Conservation (phyloP, 2,888 invertebrate genomes). For the Limnephilus marmoratus region DNA sequence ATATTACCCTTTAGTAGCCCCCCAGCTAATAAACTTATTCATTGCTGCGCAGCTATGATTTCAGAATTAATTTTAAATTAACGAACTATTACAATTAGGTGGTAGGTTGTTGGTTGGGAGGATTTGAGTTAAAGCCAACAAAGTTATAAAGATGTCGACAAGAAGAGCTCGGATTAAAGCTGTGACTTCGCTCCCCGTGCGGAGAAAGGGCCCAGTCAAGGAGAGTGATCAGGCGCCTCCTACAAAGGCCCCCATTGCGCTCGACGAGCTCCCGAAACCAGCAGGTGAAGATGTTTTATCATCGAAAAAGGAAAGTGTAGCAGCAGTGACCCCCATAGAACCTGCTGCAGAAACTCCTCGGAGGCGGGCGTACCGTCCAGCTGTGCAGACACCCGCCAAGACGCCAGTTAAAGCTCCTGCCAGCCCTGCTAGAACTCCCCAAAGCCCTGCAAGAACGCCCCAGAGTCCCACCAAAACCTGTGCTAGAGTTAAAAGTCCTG, state of each 20-base stretch:
- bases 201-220: constrained; percentile 69
- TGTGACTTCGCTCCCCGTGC: constrained; percentile 81
- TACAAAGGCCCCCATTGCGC: not conserved
- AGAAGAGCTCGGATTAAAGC: constrained; percentile 86
- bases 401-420: not conserved
- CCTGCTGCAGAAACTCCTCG: not conserved
- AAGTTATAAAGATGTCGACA: constrained; percentile 76
- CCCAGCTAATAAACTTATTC: not conserved
- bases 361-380: not conserved
- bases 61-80: not conserved
- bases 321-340: not conserved
- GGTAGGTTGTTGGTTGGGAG: not conserved
- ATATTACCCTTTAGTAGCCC: not conserved
- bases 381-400: not conserved
- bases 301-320: not conserved
- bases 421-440: not conserved
- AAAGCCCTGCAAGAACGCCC: not conserved
- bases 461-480: not conserved
- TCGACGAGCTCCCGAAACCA: not conserved
- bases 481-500: not conserved
- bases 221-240: constrained; percentile 51
- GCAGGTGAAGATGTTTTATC: not conserved
- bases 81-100: not conserved
- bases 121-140: not conserved
- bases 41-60: not conserved